A percentile compares a stretch with the other conserved stretches of the same genome.
phyloP scores from a whole-genome alignment of 2,797 vertebrate species.

The Pogonophryne albipinna region DNA sequence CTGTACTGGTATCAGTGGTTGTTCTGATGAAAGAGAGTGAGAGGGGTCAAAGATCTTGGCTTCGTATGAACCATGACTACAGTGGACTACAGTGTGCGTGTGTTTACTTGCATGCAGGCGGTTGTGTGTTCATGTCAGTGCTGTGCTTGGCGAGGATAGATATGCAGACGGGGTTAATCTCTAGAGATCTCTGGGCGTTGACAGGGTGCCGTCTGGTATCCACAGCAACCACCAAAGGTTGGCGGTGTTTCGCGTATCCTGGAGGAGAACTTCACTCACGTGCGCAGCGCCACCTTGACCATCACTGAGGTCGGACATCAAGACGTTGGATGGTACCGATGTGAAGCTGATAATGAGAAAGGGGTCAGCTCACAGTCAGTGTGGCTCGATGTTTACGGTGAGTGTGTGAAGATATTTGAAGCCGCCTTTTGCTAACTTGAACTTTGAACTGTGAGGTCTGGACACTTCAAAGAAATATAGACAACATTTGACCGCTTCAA shows the following conservation, averaged over 20 bases:
- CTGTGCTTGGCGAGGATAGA: conserved; percentile 73
- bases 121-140: conserved; percentile 52
- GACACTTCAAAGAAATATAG: neutral
- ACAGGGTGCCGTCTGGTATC: conserved; percentile 87
- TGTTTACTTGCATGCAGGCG: conserved; percentile 18
- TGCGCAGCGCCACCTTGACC: conserved; percentile 81
- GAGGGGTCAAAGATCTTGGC: conserved; percentile 45
- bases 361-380: conserved; percentile 88
- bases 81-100: neutral
- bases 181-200: conserved; percentile 86
- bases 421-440: neutral
- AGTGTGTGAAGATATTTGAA: conserved; percentile 53
- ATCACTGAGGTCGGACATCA: conserved; percentile 84
- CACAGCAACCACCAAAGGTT: conserved; percentile 86
- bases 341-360: conserved; percentile 90
- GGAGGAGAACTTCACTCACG: conserved; percentile 81
- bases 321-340: conserved; percentile 91
- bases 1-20: conserved; percentile 15
- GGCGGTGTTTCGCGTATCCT: conserved; percentile 75
- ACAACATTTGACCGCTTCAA: neutral
- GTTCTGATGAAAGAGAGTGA: conserved; percentile 6
- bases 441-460: neutral
- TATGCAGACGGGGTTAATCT: conserved; percentile 81
- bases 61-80: conserved; percentile 21
- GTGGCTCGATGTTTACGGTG: conserved; percentile 94